Conservation (phyloP, 2,797 vertebrate species). For the Rallus crepitans region DNA sequence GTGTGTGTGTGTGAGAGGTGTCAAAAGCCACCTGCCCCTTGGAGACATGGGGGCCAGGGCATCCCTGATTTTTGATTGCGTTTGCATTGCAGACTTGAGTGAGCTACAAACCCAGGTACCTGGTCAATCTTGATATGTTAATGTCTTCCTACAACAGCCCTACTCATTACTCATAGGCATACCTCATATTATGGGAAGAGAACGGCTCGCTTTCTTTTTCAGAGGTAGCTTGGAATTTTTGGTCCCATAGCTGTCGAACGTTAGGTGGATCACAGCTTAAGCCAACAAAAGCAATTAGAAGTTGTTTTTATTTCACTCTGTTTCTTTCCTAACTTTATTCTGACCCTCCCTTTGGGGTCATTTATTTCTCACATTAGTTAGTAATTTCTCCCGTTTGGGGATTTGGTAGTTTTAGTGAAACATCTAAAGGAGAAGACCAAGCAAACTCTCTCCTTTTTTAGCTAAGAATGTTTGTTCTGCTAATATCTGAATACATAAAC, state of each 20-base stretch:
- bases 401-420: conserved; percentile 55
- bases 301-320: conserved; percentile 14
- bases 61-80: not conserved
- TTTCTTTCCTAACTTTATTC: conserved; percentile 36
- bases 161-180: not conserved
- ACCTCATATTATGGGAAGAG: not conserved
- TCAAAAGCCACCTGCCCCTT: not conserved
- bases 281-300: not conserved
- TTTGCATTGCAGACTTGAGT: not conserved
- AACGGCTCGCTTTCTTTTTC: not conserved
- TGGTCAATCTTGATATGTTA: not conserved
- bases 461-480: conserved; percentile 61
- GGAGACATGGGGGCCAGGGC: not conserved
- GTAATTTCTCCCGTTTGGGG: conserved; percentile 27
- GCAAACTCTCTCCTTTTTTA: conserved; percentile 68
- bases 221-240: not conserved
- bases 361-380: conserved; percentile 63
- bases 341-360: conserved; percentile 44
- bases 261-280: not conserved
- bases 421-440: conserved; percentile 54
- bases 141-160: not conserved
- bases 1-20: rapidly evolving
- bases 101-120: not conserved
- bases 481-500: conserved; percentile 58
- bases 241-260: not conserved